Percentiles rank a stretch among this genome's conserved stretches.
phyloP scores from a whole-genome alignment of 2,888 invertebrate species.

The Seira musarum region DNA sequence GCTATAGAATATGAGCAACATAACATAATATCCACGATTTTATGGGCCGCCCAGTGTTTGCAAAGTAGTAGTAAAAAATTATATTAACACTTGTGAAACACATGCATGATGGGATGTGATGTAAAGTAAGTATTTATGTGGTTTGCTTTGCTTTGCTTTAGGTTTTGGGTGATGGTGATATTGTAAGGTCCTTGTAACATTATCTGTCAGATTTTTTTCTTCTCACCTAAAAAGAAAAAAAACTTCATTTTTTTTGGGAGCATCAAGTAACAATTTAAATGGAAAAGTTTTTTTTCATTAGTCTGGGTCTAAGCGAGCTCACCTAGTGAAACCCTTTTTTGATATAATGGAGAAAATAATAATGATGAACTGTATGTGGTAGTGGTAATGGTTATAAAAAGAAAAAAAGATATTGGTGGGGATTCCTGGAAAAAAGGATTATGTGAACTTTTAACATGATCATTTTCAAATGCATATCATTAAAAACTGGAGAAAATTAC shows the following conservation, averaged over 20 bases:
- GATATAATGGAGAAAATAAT: background rate
- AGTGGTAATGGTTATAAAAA: no score
- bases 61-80: constrained; percentile 23
- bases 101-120: background rate
- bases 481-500: constrained; percentile 1
- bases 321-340: no score
- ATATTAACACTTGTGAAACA: constrained; percentile 53
- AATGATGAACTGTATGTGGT: constrained; percentile 14
- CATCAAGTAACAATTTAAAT: constrained; percentile 9
- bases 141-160: background rate
- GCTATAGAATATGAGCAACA: no score
- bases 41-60: constrained; percentile 42
- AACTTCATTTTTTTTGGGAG: constrained; percentile 5
- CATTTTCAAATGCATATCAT: constrained; percentile 10
- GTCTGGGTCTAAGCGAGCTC: constrained; percentile 46
- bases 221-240: background rate
- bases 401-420: constrained; percentile 9
- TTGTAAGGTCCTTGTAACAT: no score
- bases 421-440: constrained; percentile 28
- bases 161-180: no score
- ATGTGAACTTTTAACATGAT: constrained; percentile 49
- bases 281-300: constrained; percentile 31
- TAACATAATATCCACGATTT: no score
- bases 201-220: background rate
- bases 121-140: constrained; percentile 10